phyloP scores from a whole-genome alignment of 2,113 vertebrate species.

The Ceyx cyanopectus region DNA sequence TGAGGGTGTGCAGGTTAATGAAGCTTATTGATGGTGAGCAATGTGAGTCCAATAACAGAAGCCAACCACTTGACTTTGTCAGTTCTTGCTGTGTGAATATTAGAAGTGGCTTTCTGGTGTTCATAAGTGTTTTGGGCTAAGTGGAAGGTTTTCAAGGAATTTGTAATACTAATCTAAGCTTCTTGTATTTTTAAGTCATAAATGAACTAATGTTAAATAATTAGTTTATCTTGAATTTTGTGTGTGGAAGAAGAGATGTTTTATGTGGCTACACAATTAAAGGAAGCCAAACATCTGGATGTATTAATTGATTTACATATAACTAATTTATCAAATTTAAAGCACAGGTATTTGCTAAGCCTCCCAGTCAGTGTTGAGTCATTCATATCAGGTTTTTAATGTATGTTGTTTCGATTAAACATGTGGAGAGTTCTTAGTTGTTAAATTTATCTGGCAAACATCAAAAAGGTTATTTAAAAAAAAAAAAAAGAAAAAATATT shows the following conservation, averaged over 20 bases:
- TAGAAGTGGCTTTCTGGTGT: background rate
- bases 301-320: background rate
- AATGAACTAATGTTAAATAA: background rate
- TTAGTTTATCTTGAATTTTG: background rate
- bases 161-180: background rate
- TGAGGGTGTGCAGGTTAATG: background rate
- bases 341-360: background rate
- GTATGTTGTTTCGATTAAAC: background rate
- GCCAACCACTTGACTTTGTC: background rate
- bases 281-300: background rate
- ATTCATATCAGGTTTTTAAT: background rate
- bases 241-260: background rate
- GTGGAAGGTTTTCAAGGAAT: background rate
- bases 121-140: background rate
- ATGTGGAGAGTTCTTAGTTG: background rate
- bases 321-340: background rate
- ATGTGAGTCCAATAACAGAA: rapidly evolving
- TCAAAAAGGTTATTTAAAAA: background rate
- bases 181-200: background rate
- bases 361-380: background rate
- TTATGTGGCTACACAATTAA: background rate
- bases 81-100: background rate
- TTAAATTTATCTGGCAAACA: background rate
- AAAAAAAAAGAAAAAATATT: background rate
- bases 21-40: background rate